Base-by-base conservation (phyloP, 2,888 invertebrate species). In the Apantesis nais region DNA sequence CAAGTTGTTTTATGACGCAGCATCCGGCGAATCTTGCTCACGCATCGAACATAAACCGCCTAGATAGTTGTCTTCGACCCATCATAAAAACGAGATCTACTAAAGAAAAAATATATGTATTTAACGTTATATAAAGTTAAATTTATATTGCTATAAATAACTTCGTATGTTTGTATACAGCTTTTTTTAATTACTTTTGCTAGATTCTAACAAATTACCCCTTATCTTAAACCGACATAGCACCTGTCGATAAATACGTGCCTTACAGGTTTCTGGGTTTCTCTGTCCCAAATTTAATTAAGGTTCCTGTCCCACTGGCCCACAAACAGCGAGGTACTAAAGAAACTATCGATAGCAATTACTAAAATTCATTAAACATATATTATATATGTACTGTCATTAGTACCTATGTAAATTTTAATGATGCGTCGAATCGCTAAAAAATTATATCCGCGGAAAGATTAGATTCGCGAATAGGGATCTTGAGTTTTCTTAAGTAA, bases 21-120 rank as follows among this genome's bases (percentile, higher is more conserved):
- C 71, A 72, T 70, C 67, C 67, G 41, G 39, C 44, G 31, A 25
- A 71, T 61, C 62, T 65, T 61, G 44, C 71, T 70, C 87, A 88
- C 88, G 86, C 85, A 74, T 67, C 68, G 67, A 72, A 84, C 78
- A 88, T 88, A 88, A 88, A 88, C 68, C 81, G 78, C 8, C 1
- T n/a, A 25, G 60, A 41, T 60, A 55, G 66, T 16, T 41, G 12
- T 22, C 55, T 29, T 65, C 14, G n/a, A 34, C 34, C n/a, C 52
- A 58, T 58, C 39, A 22, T 58, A 69, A 66, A 52, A 65, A 37
- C 9, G n/a, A n/a, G 12, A 7, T n/a, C 34, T n/a, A 8, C 2
- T 19, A 65, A 37, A 52, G 48, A 52, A 55, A 37, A 66, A 58
- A 12, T 25, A 39, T 39, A 58, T 55, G 55, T 66, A 66, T 66